Base-by-base conservation (phyloP, 2,797 vertebrate species). In the Sebastes itinus region DNA sequence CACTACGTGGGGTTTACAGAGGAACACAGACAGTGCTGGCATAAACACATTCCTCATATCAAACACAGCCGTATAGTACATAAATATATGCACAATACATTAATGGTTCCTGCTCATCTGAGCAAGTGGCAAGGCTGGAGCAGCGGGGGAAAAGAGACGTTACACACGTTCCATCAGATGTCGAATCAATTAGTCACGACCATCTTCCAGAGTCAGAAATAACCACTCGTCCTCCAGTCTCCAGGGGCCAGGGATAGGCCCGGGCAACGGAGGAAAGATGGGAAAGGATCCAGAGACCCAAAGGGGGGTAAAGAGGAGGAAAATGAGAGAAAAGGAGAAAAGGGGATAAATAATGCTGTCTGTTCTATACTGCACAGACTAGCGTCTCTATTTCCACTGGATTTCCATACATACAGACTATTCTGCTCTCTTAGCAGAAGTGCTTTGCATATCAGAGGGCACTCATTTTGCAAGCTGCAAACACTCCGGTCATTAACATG, bases 151-250 rank as follows among this genome's bases (percentile, higher is more conserved):
- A 60, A 87, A 92, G 90, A 93, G 92, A 93, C 86, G 78, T 93
- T 94, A 92, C 87, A 83, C 84, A 80, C 87, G 86, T 93, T 94
- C 93, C 92, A 95, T 95, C 92, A 93, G 92, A 95, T 93, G 94
- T 93, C 88, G 89, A 95, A 95, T 94, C 94, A 95, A 94, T 95
- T 95, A 94, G 93, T 94, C 93, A 93, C 92, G 71, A 95, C 93
- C 89, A 85, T 92, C 92, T 94, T 93, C 91, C 88, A 83, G 87
- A 93, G 92, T 94, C 90, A 88, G 92, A 94, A 94, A 94, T 92
- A 94, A 93, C 92, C 92, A 87, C 90, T 92, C 86, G 90, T 92
- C 90, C 90, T 67, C 60, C 20, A 7, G 77, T 91, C 93, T 93
- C 89, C 80, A 3, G 83, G 88, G 93, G 80, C 79, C 72, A 20